A percentile compares a stretch with the other conserved stretches of the same genome.
Conservation (phyloP, 2,797 vertebrate genomes). For the Manis pentadactyla region DNA sequence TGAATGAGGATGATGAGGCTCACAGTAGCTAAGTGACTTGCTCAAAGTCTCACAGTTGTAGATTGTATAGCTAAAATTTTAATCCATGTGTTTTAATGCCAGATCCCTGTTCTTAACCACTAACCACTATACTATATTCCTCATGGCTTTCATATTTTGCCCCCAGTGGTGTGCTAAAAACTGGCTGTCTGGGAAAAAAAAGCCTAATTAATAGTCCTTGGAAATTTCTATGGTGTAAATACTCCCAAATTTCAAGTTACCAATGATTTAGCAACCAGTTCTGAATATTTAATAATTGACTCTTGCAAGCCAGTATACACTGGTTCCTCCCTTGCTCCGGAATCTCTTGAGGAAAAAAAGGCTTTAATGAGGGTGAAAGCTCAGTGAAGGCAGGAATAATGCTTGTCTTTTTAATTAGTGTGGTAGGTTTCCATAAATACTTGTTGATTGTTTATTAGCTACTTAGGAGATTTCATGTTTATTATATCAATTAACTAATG, state of each 20-base stretch:
- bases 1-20: background rate
- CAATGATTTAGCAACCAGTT: background rate
- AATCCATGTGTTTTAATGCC: background rate
- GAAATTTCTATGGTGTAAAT: background rate
- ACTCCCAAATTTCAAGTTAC: background rate
- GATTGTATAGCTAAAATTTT: background rate
- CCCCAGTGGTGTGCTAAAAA: background rate
- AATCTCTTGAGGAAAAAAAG: background rate
- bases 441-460: background rate
- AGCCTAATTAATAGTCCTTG: background rate
- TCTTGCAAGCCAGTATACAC: background rate
- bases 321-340: background rate
- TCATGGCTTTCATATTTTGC: background rate
- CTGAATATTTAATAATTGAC: background rate
- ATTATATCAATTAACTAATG: background rate
- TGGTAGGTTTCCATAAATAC: background rate
- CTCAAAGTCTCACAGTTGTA: background rate
- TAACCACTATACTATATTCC: background rate
- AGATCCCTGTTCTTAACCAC: background rate
- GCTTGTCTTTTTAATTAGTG: background rate
- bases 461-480: background rate
- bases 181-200: background rate
- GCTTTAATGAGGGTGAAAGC: background rate
- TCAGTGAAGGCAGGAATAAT: background rate
- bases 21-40: background rate